Conservation (phyloP, 2,888 invertebrate species). For the Sialis lutaria region DNA sequence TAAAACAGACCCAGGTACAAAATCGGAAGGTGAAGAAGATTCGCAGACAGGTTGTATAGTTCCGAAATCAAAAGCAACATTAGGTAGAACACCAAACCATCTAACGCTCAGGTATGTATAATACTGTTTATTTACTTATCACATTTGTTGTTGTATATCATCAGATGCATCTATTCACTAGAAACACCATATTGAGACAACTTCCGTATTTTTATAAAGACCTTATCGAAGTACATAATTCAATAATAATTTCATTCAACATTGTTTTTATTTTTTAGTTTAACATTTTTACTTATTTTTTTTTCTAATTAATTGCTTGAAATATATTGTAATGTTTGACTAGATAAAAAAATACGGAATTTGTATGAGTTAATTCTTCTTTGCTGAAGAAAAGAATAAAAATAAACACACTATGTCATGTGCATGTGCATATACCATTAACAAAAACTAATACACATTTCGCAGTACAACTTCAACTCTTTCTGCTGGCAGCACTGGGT, state of each 20-base stretch:
- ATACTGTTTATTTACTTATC: neutral
- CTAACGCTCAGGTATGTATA: slow-evolving; percentile 55
- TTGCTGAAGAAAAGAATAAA: too few relatives aligned
- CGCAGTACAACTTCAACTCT: slow-evolving; percentile 82
- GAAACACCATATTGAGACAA: too few relatives aligned
- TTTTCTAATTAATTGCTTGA: too few relatives aligned
- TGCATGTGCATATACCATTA: too few relatives aligned
- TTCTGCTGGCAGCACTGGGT: slow-evolving; percentile 85
- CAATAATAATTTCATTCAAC: neutral
- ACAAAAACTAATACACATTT: slow-evolving; percentile 9
- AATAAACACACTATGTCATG: too few relatives aligned
- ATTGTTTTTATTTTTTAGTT: neutral
- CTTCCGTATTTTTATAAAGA: neutral
- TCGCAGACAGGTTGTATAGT: slow-evolving; percentile 43
- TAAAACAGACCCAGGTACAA: slow-evolving; percentile 52
- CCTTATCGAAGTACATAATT: neutral
- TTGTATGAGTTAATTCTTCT: too few relatives aligned
- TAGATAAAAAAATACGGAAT: too few relatives aligned
- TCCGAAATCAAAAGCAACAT: slow-evolving; percentile 39
- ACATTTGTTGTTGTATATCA: neutral
- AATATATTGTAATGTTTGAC: too few relatives aligned
- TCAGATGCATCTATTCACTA: too few relatives aligned
- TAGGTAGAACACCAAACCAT: slow-evolving; percentile 87
- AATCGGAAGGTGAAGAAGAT: slow-evolving; percentile 77
- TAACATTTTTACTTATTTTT: neutral